phyloP scores from a whole-genome alignment of 2,113 vertebrate species.

The Noturus placidus region DNA sequence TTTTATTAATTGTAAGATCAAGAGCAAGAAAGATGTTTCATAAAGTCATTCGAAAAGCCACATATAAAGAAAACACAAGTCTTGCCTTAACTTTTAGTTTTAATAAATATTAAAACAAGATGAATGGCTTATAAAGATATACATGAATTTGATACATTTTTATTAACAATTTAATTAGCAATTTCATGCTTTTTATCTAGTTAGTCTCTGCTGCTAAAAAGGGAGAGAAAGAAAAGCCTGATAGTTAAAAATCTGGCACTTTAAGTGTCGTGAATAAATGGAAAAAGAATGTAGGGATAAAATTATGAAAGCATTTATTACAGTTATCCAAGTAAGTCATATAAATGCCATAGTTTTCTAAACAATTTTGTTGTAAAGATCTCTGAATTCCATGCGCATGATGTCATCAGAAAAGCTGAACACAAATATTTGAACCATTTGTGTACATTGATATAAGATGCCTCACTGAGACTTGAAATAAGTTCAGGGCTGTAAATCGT shows the following conservation, averaged over 20 bases:
- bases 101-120: neutral
- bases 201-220: neutral
- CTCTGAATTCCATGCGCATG: neutral
- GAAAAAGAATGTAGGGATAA: neutral
- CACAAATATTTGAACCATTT: conserved; percentile 5
- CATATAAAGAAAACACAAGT: neutral
- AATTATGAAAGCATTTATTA: neutral
- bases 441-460: conserved; percentile 1
- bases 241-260: neutral
- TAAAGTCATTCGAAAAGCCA: neutral
- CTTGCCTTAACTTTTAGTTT: neutral
- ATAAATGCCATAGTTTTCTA: neutral
- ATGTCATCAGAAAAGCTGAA: conserved; percentile 7
- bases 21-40: neutral
- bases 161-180: neutral
- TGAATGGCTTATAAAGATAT: neutral
- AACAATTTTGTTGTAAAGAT: conserved; percentile 10
- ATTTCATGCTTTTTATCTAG: neutral
- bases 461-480: neutral
- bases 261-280: neutral
- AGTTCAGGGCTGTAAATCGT: neutral
- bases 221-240: neutral
- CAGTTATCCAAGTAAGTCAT: neutral
- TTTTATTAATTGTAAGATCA: neutral
- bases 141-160: no score